Evolutionary conservation across 2,888 invertebrate genomes (phyloP), one percentile per base, ranked within the genome.

Genomic region (Meiosimyza platycephala): DNA sequence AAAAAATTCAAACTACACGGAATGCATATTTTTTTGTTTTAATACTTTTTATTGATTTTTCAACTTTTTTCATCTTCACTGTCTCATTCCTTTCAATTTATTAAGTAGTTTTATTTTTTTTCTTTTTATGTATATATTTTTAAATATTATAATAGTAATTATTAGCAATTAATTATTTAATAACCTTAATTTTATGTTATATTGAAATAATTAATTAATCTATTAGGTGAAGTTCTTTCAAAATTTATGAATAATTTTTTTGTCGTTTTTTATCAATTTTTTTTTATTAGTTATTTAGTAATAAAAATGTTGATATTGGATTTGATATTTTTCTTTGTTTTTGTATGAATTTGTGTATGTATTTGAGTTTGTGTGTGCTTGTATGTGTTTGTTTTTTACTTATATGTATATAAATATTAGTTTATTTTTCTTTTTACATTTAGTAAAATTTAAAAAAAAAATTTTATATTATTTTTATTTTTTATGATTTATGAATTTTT

Each of bases 201-300:
- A 47, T 48, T 40, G 40, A 48, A 47, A 47, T 47, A 63, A 63
- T 63, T 63, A 16, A 12, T 74, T 75, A 70, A 78, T 77, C 75
- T 78, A 78, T 74, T 77, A 75, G 72, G 72, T 80, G 81, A 80
- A 79, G 78, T 80, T 81, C 77, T 70, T 76, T 81, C 77, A 81
- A 78, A 76, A 78, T 68, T 77, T 76, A 74, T 75, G 72, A 75
- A 76, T 72, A 74, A 76, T 75, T 71, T 73, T 72, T 68, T 59
- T 72, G 64, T 68, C 63, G 22, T 13, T 71, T 73, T 62, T 69
- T 40, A 68, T 63, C 66, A 5, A 59, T 59, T 62, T 71, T 55
- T n/a, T 22, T 78, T 76, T 80, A 79, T 80, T 82, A 81, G 79
- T 78, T 68, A 72, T 78, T 78, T 69, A 76, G 76, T 78, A 74